phyloP scores from a whole-genome alignment of 2,888 invertebrate genomes.

The Salpingus planirostris region DNA sequence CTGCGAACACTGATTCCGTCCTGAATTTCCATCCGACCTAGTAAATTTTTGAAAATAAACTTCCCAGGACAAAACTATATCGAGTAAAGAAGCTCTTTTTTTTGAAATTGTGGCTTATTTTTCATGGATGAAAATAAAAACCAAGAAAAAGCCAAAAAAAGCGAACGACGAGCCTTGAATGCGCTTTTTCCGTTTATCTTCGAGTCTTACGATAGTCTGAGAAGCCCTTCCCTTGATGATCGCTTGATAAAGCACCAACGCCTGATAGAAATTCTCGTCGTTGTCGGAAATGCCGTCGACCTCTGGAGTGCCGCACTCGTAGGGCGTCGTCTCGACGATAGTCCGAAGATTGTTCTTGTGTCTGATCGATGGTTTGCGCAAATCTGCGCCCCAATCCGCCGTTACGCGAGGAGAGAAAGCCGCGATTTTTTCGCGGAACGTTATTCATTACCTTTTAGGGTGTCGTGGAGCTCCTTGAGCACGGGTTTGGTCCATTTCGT shows the following conservation, averaged over 20 bases:
- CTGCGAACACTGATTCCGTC: too few relatives aligned
- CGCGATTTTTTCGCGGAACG: not conserved
- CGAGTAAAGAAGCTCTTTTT: too few relatives aligned
- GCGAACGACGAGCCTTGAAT: too few relatives aligned
- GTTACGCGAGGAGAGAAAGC: too few relatives aligned
- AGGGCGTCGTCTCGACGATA: constrained; percentile 19
- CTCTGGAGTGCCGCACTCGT: constrained; percentile 28
- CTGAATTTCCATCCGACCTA: too few relatives aligned
- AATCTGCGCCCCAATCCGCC: too few relatives aligned
- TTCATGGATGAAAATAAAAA: too few relatives aligned
- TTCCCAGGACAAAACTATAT: too few relatives aligned
- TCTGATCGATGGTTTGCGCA: constrained; percentile 5
- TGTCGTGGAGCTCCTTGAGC: constrained; percentile 49
- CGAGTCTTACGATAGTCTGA: constrained; percentile 52
- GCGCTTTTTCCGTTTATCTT: too few relatives aligned
- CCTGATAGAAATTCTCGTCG: constrained; percentile 45
- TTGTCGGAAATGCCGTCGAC: constrained; percentile 28
- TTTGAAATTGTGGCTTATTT: too few relatives aligned
- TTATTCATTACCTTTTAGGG: constrained; percentile 44
- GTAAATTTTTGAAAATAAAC: too few relatives aligned
- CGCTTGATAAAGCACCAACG: constrained; percentile 55
- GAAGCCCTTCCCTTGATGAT: constrained; percentile 62
- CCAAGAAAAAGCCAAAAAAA: too few relatives aligned
- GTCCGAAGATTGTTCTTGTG: constrained; percentile 24
- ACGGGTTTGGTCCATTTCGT: constrained; percentile 59